These are phyloP conservation scores for Malurus leucopterus DNA, from an alignment of 2,797 vertebrate genomes.

Conservation along the genomic window DNA sequence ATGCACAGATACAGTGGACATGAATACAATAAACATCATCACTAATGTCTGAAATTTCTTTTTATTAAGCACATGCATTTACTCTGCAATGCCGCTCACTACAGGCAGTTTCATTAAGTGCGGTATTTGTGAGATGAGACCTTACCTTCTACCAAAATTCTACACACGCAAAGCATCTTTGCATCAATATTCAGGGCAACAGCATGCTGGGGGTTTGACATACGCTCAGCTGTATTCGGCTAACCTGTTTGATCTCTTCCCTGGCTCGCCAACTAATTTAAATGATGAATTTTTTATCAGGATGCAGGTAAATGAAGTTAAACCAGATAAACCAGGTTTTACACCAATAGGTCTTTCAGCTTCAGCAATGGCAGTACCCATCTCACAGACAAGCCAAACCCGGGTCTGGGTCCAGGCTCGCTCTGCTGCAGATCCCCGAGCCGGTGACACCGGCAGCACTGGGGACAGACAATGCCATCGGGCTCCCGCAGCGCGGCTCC, in stretches of 20 bases:
- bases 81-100: not conserved
- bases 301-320: not conserved
- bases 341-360: not conserved
- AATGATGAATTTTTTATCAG: not conserved
- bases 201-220: not conserved
- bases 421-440: not conserved
- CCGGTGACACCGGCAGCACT: accelerated
- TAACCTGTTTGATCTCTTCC: not conserved
- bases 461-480: not conserved
- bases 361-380: not conserved
- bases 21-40: not conserved
- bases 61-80: not conserved
- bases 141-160: not conserved
- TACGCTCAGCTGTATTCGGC: not conserved
- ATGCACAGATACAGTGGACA: not conserved
- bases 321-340: not conserved
- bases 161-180: not conserved
- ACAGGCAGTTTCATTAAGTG: not conserved
- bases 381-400: not conserved
- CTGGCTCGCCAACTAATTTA: not conserved
- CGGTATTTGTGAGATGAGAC: not conserved
- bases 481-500: not conserved
- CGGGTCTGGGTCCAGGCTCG: not conserved
- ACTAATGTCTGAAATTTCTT: not conserved
- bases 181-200: not conserved